Evolutionary conservation across 2,888 invertebrate species (phyloP).

Genomic region (Ornithoptera priamus): DNA sequence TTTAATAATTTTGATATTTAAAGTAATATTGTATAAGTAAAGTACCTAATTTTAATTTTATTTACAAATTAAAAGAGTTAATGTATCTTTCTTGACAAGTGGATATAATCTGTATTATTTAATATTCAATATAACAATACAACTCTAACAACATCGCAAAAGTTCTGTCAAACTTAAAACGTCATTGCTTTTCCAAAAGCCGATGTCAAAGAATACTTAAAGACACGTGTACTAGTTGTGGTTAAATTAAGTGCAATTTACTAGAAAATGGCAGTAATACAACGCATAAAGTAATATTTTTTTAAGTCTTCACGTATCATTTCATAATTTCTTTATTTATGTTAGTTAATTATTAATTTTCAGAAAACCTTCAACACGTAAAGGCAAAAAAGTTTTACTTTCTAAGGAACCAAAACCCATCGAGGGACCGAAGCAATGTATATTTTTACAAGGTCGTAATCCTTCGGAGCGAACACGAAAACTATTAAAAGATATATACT

Average conservation of each 20-base stretch:
- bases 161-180: not conserved
- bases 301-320: not conserved
- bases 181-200: not conserved
- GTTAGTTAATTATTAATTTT: slow-evolving; percentile 39
- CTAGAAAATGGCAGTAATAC: slow-evolving; percentile 36
- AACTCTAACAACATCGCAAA: not conserved
- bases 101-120: not conserved
- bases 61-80: too few relatives aligned
- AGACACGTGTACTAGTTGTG: slow-evolving; percentile 1
- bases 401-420: slow-evolving; percentile 92
- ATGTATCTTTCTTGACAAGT: too few relatives aligned
- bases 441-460: slow-evolving; percentile 93
- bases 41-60: too few relatives aligned
- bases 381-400: slow-evolving; percentile 90
- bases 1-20: too few relatives aligned
- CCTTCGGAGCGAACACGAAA: slow-evolving; percentile 84
- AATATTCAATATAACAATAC: too few relatives aligned
- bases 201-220: not conserved
- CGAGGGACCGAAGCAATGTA: slow-evolving; percentile 91
- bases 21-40: too few relatives aligned
- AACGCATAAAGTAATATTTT: slow-evolving; percentile 36
- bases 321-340: not conserved
- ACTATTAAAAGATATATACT: slow-evolving; percentile 91
- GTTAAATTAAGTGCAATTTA: slow-evolving; percentile 5
- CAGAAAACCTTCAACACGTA: slow-evolving; percentile 94